Evolutionary conservation across 2,888 invertebrate species (phyloP), one percentile per base, ranked within the genome.

Genomic region (Drosophila anomelani): DNA sequence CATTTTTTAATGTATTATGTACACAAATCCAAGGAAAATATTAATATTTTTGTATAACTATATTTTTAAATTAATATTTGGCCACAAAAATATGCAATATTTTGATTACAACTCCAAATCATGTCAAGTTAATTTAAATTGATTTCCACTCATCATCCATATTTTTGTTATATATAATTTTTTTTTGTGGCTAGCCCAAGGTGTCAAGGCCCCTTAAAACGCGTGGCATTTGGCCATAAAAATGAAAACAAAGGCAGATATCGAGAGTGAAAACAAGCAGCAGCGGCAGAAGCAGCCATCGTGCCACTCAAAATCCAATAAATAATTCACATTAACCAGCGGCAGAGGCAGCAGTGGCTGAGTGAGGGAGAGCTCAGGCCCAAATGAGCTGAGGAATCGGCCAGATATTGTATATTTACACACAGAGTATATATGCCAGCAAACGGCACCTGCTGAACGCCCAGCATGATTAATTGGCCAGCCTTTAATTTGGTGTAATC

Each of bases 291-390:
- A 4, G 12, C 62, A 63, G 64, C 68, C 69, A 41, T 39, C 59
- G 69, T 64, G 68, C 68, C 68, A 76, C 79, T 81, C 67, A 68
- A 73, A 73, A 66, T 53, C 75, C 71, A 70, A 83, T 85, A 80
- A 82, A 84, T 80, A 85, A 88, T 80, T 75, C 66, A 60, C 61
- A 88, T 80, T 78, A 76, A 76, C 61, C 68, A 43, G 43, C 7
- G 41, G 32, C 36, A 29, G 26, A 26, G 26, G n/a, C 41, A 39
- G 29, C 10, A 58, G 51, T 29, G 7, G 4, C 1, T 29, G 29
- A 4, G 20, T 32, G 32, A 44, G 53, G 8, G 46, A 10, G 43
- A 17, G 38, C 39, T 23, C 32, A 41, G 38, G 36, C 47, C 34
- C 55, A 36, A 46, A 46, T 13, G 29, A 12, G 17, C 34, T 26